Conservation (phyloP, 2,888 invertebrate genomes). For the Acleris emargana region DNA sequence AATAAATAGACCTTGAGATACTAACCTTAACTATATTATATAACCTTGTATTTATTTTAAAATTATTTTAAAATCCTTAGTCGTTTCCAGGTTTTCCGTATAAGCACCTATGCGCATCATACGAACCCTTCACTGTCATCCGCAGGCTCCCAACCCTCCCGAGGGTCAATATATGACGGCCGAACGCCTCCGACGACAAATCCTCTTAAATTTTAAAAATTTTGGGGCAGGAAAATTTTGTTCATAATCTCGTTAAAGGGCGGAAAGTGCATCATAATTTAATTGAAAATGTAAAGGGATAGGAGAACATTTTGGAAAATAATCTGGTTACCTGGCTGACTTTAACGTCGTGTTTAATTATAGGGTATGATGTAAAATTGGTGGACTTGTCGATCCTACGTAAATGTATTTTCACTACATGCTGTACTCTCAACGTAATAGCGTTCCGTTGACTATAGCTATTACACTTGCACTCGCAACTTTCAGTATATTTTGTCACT, state of each 20-base stretch:
- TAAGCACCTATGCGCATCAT: background rate
- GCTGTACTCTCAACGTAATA: no score
- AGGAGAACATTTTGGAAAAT: background rate
- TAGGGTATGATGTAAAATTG: background rate
- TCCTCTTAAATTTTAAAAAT: conserved; percentile 70
- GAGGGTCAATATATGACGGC: conserved; percentile 65
- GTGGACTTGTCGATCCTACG: no score
- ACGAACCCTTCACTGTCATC: conserved; percentile 53
- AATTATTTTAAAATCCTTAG: no score
- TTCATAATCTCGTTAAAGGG: conserved; percentile 58
- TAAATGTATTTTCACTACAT: no score
- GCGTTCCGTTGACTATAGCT: no score
- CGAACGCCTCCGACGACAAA: conserved; percentile 63
- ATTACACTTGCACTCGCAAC: no score
- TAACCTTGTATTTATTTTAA: no score
- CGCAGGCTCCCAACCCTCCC: conserved; percentile 53
- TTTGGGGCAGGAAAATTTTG: conserved; percentile 55
- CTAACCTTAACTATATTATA: no score
- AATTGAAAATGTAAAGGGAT: conserved; percentile 28
- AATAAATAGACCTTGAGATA: no score
- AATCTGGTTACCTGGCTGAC: conserved; percentile 7
- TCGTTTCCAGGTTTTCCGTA: background rate
- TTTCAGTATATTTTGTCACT: no score
- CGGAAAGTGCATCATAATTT: conserved; percentile 37
- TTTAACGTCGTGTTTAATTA: background rate